Evolutionary conservation across 2,113 vertebrate species (phyloP).

Genomic region (Calonectris borealis): DNA sequence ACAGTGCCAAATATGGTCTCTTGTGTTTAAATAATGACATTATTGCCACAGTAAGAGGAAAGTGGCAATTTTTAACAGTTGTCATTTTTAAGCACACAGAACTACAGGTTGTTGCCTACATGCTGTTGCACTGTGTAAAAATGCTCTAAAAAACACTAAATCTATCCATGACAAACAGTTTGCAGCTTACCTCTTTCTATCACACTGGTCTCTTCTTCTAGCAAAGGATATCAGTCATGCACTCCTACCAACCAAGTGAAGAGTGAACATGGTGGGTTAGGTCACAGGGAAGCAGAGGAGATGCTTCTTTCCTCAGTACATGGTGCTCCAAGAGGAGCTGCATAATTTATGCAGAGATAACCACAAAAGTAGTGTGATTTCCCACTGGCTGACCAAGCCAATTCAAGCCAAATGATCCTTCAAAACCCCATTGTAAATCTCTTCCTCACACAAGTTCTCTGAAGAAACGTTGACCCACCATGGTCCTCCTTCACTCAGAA

Average conservation of each 20-base stretch:
- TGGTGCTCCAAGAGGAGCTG: not conserved
- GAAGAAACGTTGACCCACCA: rapidly evolving
- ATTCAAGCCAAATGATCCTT: not conserved
- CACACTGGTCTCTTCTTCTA: not conserved
- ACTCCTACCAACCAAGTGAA: not conserved
- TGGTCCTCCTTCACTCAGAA: not conserved
- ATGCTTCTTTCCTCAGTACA: not conserved
- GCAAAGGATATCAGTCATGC: not conserved
- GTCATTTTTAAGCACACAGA: not conserved
- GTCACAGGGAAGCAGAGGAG: not conserved
- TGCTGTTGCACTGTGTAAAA: not conserved
- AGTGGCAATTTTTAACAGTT: not conserved
- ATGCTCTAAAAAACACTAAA: not conserved
- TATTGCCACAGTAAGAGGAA: not conserved
- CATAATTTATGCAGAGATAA: not conserved
- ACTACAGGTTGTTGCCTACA: not conserved
- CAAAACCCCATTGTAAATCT: not conserved
- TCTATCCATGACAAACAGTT: not conserved
- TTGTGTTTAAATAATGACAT: not conserved
- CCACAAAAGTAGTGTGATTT: not conserved
- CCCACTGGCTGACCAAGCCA: rapidly evolving
- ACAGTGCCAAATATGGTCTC: not conserved
- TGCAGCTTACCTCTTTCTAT: not conserved
- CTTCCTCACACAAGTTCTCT: not conserved
- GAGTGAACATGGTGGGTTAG: not conserved